Conservation (phyloP, 2,797 vertebrate species). For the Hoplostethus atlanticus region DNA sequence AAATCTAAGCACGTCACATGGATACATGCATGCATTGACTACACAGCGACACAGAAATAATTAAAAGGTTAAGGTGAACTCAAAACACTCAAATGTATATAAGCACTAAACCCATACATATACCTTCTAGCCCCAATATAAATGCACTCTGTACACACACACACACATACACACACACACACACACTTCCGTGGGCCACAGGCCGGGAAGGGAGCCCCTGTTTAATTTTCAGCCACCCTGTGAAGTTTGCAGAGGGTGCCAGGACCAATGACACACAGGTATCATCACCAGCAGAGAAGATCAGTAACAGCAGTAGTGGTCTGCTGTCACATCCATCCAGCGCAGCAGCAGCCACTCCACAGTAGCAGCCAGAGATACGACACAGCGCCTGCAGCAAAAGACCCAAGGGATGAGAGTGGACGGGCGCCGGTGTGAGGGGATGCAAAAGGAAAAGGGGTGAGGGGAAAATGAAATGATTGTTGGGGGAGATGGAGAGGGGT, state of each 20-base stretch:
- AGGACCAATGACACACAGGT: constrained; percentile 58
- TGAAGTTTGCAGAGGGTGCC: constrained; percentile 74
- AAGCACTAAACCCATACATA: constrained; percentile 5
- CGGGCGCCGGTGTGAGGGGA: not conserved
- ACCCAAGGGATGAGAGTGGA: constrained; percentile 26
- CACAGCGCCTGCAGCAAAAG: constrained; percentile 13
- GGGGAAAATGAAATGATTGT: not conserved
- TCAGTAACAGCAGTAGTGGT: constrained; percentile 22
- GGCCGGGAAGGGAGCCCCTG: constrained; percentile 81
- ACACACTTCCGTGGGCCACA: constrained; percentile 58
- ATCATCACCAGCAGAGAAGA: constrained; percentile 56
- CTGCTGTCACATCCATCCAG: constrained; percentile 30
- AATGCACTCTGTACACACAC: constrained; percentile 22
- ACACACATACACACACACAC: constrained; percentile 28
- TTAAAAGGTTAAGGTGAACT: not conserved
- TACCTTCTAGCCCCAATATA: not conserved
- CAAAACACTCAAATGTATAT: constrained; percentile 4
- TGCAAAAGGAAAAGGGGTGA: not conserved
- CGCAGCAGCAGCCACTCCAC: constrained; percentile 16
- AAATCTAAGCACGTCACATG: constrained; percentile 8
- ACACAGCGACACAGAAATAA: not conserved
- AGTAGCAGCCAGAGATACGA: constrained; percentile 40
- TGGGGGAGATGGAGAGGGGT: not conserved
- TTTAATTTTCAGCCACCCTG: constrained; percentile 85
- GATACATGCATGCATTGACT: constrained; percentile 11